These are phyloP conservation scores for Drosophila ohnishii DNA, from an alignment of 1,140 invertebrate species.

Conservation along the genomic window DNA sequence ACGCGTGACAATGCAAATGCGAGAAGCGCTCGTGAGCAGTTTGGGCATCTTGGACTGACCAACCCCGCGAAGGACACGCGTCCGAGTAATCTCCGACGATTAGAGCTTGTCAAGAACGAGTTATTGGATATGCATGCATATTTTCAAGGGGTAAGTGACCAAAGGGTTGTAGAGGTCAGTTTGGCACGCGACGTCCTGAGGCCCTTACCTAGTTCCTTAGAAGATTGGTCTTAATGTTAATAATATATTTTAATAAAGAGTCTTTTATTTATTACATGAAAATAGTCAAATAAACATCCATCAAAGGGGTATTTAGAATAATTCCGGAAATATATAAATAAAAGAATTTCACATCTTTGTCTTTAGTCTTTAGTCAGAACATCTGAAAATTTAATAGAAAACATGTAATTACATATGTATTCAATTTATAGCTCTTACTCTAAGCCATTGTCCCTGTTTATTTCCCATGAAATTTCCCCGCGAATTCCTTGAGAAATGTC, in stretches of 20 bases:
- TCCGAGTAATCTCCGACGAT: conserved; percentile 42
- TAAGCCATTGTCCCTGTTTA: neutral
- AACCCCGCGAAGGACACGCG: conserved; percentile 61
- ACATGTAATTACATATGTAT: neutral
- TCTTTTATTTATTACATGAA: no score
- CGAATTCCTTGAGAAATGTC: conserved; percentile 69
- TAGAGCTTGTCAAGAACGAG: conserved; percentile 66
- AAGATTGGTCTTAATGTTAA: neutral
- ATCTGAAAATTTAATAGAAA: neutral
- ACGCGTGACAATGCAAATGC: conserved; percentile 61
- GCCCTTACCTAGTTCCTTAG: neutral
- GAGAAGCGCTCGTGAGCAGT: conserved; percentile 41
- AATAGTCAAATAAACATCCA: no score
- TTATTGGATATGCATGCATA: conserved; percentile 17
- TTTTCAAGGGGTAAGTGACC: conserved; percentile 7
- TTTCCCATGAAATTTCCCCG: conserved; percentile 15
- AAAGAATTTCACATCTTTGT: neutral
- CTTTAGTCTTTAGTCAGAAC: neutral
- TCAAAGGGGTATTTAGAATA: no score
- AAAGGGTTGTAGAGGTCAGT: conserved; percentile 52
- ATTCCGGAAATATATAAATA: no score
- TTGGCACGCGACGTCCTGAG: conserved; percentile 43
- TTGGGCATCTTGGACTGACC: conserved; percentile 46
- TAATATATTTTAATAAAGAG: neutral
- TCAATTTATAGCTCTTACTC: conserved; percentile 2